Percentiles rank a stretch among this genome's conserved stretches.
Evolutionary conservation across 2,888 invertebrate genomes (phyloP).

Genomic region (Horisme vitalbata): DNA sequence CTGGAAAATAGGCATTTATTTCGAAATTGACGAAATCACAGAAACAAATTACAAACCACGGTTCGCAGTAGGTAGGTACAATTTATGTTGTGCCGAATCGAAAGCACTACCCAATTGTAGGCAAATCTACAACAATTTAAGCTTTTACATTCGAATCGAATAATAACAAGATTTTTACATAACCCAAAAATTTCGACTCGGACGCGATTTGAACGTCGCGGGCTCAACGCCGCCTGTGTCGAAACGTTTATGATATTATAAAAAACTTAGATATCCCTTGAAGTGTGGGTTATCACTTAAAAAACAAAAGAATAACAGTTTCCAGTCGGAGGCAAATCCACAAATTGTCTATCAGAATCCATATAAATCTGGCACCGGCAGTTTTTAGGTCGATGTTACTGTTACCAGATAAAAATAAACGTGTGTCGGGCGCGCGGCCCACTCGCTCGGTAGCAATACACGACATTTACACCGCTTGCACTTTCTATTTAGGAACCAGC

Average conservation of each 20-base stretch:
- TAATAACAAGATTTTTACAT: too few species aligned
- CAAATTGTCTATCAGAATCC: constrained; percentile 53
- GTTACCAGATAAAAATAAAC: constrained; percentile 63
- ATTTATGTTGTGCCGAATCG: too few species aligned
- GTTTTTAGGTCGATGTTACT: constrained; percentile 60
- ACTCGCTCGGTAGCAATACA: constrained; percentile 40
- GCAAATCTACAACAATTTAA: too few species aligned
- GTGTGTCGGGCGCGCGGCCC: constrained; percentile 39
- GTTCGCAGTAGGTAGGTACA: neutral
- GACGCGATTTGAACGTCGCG: too few species aligned
- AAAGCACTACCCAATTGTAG: too few species aligned
- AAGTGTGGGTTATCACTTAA: too few species aligned
- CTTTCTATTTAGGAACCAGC: constrained; percentile 67
- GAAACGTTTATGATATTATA: too few species aligned
- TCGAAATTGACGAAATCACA: neutral
- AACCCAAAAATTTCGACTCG: too few species aligned
- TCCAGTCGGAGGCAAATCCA: constrained; percentile 13
- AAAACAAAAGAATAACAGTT: too few species aligned
- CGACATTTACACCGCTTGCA: constrained; percentile 74
- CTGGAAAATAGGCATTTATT: neutral
- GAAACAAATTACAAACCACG: neutral
- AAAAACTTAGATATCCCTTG: too few species aligned
- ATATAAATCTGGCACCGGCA: constrained; percentile 60
- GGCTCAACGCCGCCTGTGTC: too few species aligned
- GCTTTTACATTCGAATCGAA: too few species aligned